Conservation (phyloP, 2,888 invertebrate species). For the Autographa pulchrina region DNA sequence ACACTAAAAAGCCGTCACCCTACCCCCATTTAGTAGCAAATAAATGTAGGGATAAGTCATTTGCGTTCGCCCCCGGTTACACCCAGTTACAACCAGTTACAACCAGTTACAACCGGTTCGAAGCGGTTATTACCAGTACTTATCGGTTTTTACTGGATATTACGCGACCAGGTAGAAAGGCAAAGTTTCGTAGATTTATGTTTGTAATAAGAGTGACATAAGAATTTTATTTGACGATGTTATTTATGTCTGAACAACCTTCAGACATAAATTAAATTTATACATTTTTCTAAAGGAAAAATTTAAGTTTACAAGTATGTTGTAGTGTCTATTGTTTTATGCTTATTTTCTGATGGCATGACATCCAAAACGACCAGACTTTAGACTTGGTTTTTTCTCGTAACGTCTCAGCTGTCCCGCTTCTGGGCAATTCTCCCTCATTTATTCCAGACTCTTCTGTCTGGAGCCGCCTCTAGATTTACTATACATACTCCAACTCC, state of each 20-base stretch:
- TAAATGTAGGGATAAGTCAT: slow-evolving; percentile 69
- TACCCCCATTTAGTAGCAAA: slow-evolving; percentile 55
- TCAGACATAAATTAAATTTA: too few species aligned
- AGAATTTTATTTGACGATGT: slow-evolving; percentile 4
- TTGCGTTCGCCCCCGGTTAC: slow-evolving; percentile 55
- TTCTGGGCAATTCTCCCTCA: too few species aligned
- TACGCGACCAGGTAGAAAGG: slow-evolving; percentile 29
- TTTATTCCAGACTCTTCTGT: too few species aligned
- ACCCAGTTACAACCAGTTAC: slow-evolving; percentile 46
- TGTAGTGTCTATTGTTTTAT: background rate
- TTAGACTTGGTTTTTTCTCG: too few species aligned
- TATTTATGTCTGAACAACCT: background rate
- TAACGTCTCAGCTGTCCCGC: too few species aligned
- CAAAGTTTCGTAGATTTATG: slow-evolving; percentile 18
- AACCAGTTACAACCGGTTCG: slow-evolving; percentile 52
- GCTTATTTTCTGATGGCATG: background rate
- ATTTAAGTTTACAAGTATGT: background rate
- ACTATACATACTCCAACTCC: too few species aligned
- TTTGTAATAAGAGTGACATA: slow-evolving; percentile 4
- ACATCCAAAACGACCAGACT: too few species aligned
- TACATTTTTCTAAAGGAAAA: too few species aligned
- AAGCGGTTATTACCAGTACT: slow-evolving; percentile 62
- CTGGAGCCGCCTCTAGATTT: too few species aligned
- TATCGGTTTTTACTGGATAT: slow-evolving; percentile 62
- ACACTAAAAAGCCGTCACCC: slow-evolving; percentile 57